Base-by-base conservation (phyloP, 2,113 vertebrate species). In the Catharus fuscescens region DNA sequence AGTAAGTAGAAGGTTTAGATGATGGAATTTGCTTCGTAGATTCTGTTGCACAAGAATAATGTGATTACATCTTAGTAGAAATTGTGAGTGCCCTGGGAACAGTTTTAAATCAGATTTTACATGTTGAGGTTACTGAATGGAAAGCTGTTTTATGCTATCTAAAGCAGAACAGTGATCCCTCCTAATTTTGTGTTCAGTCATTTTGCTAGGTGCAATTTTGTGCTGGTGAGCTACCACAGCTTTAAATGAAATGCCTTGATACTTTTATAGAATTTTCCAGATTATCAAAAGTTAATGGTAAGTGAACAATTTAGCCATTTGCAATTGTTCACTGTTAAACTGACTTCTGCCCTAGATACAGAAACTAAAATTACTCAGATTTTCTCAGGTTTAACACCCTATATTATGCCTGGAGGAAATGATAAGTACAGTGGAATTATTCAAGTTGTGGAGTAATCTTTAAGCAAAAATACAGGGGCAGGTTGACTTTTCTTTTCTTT, bases 361-460 rank as follows among this genome's bases (percentile, higher is more conserved):
- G 74, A 95, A 95, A 94, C 64, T 95, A 54, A 96, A 96, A 95
- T 97, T 74, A 94, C 90, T 96, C 79, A 57, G 91, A 88, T 90
- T 96, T 96, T 78, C 54, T 95, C 74, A 86, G 72, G 45, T 67
- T 86, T 84, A 92, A 92, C 82, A 95, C 45, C 60, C 59, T 91
- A 19, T 91, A 91, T 96, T 97, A 77, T 18, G 19, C 53, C 88
- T 54, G 26, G 57, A 92, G 80, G 54, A 97, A 98, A 96, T 93
- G 74, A 93, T 96, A 97, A 94, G 32, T 95, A 84, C 60, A 78
- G 45, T 85, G 78, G 83, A 95, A 96, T 53, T 53, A 89, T 90
- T 95, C 67, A 95, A 96, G 88, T 89, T 86, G 72, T 50, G 86
- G 96, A 53, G 26, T 92, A 96, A 77, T 88, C 53, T 93, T 95